Percentiles rank a stretch among this genome's conserved stretches.
These are phyloP conservation scores for Amphipoea oculea DNA, from an alignment of 2,888 invertebrate genomes.

Conservation along the genomic window DNA sequence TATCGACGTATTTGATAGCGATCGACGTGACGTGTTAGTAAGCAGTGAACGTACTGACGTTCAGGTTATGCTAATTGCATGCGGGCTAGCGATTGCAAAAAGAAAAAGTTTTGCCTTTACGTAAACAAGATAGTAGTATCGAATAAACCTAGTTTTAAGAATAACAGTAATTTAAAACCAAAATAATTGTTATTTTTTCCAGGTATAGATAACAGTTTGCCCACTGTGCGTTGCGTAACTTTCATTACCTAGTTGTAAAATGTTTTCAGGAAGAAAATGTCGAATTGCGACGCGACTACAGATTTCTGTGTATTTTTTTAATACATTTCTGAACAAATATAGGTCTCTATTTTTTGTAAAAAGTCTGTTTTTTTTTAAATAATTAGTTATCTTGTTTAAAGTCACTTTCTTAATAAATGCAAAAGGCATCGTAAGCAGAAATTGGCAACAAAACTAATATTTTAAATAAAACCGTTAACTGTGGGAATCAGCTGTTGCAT, in stretches of 20 bases:
- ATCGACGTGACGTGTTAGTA: constrained; percentile 78
- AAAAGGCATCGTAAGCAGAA: constrained; percentile 13
- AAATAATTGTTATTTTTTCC: not conserved
- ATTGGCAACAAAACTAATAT: constrained; percentile 55
- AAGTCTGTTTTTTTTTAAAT: too few relatives aligned
- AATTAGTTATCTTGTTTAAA: not conserved
- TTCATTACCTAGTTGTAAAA: not conserved
- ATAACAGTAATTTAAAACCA: constrained; percentile 13
- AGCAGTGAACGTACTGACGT: constrained; percentile 75
- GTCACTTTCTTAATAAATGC: not conserved
- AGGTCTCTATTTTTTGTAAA: not conserved
- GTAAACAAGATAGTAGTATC: constrained; percentile 49
- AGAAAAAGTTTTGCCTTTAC: constrained; percentile 67
- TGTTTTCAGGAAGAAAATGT: not conserved
- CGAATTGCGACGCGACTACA: not conserved
- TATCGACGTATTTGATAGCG: constrained; percentile 66
- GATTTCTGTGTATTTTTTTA: not conserved
- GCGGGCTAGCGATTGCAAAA: constrained; percentile 75
- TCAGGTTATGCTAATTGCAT: constrained; percentile 73
- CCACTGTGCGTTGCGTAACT: constrained; percentile 11
- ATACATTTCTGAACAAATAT: too few relatives aligned
- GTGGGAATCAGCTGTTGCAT: constrained; percentile 86
- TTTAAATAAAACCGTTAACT: constrained; percentile 83
- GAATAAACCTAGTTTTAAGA: constrained; percentile 61
- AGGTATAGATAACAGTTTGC: not conserved